Percentiles rank a stretch among this genome's conserved stretches.
Conservation (phyloP, 1,140 invertebrate species). For the Drosophila sturtevanti region DNA sequence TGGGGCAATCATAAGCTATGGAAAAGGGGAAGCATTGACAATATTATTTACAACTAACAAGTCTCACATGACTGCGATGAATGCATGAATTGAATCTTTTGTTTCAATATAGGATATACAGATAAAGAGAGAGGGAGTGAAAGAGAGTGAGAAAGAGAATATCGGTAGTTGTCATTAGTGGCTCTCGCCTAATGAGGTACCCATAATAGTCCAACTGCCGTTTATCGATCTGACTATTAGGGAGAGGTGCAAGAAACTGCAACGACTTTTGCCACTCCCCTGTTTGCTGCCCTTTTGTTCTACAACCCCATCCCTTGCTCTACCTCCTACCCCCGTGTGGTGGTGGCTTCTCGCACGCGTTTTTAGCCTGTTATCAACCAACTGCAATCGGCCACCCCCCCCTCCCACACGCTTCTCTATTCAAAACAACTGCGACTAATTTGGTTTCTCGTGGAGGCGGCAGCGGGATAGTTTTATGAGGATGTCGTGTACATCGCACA, state of each 20-base stretch:
- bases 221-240: slow-evolving; percentile 44
- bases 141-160: background rate
- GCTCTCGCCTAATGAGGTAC: slow-evolving; percentile 48
- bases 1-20: slow-evolving; percentile 62
- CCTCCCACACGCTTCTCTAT: slow-evolving; percentile 12
- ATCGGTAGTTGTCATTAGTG: slow-evolving; percentile 52
- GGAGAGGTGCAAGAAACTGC: slow-evolving; percentile 23
- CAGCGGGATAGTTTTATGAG: slow-evolving; percentile 59
- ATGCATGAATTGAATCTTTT: slow-evolving; percentile 45
- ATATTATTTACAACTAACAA: slow-evolving; percentile 50
- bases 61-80: slow-evolving; percentile 42
- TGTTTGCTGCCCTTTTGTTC: background rate
- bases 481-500: slow-evolving; percentile 76
- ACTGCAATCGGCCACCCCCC: slow-evolving; percentile 53
- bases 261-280: slow-evolving; percentile 14
- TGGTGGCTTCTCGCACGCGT: slow-evolving; percentile 20
- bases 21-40: slow-evolving; percentile 1
- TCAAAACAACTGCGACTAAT: slow-evolving; percentile 60
- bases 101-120: slow-evolving; percentile 17
- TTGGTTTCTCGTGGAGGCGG: slow-evolving; percentile 53
- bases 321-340: background rate
- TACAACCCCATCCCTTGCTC: background rate
- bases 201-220: slow-evolving; percentile 25
- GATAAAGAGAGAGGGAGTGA: background rate
- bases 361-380: slow-evolving; percentile 44